Conservation (phyloP, 2,797 vertebrate species). For the Morus bassanus region DNA sequence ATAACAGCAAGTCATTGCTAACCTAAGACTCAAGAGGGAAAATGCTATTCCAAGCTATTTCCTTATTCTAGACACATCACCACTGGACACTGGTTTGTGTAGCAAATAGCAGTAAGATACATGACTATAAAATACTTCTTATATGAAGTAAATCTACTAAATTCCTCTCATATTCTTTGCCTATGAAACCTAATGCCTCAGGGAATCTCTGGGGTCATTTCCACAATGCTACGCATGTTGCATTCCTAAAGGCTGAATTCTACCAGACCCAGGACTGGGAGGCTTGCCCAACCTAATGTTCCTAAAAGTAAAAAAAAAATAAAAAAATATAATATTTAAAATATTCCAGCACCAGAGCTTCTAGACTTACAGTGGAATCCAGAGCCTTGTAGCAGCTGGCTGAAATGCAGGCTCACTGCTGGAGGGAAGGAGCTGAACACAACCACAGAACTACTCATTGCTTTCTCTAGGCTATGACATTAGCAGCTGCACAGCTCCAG, state of each 20-base stretch:
- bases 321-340: no score
- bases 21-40: background rate
- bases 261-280: background rate
- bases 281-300: background rate
- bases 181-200: background rate
- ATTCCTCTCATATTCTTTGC: background rate
- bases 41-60: background rate
- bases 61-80: background rate
- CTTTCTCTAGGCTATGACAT: background rate
- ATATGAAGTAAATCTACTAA: background rate
- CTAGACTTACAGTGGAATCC: no score
- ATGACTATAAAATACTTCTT: background rate
- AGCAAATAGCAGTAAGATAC: background rate
- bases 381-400: background rate
- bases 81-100: background rate
- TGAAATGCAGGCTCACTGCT: background rate
- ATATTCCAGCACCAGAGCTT: background rate
- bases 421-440: background rate
- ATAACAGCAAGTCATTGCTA: fast-evolving
- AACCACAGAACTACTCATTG: background rate
- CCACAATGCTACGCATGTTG: fast-evolving
- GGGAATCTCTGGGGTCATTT: background rate
- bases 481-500: background rate
- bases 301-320: background rate
- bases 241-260: background rate